Conservation (phyloP, 2,797 vertebrate species). For the Peromyscus nudipes region DNA sequence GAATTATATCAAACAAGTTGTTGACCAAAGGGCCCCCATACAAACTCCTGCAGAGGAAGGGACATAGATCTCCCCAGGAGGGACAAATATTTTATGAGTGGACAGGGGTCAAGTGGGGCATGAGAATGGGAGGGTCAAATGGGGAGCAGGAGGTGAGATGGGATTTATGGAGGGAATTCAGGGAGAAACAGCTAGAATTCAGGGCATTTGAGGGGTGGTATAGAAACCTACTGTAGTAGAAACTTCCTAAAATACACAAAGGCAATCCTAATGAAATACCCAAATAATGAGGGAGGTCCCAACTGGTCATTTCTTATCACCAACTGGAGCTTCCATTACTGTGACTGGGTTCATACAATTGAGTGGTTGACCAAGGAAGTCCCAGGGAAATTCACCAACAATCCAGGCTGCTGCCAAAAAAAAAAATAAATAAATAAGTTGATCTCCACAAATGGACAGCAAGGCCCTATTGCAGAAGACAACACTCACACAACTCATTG, state of each 20-base stretch:
- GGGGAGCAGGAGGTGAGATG: neutral
- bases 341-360: neutral
- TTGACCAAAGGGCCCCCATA: neutral
- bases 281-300: neutral
- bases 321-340: neutral
- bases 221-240: neutral
- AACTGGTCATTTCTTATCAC: neutral
- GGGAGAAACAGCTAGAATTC: neutral
- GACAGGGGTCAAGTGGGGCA: neutral
- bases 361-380: neutral
- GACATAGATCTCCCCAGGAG: neutral
- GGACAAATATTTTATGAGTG: neutral
- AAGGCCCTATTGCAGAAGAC: neutral
- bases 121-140: neutral
- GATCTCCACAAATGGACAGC: neutral
- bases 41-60: neutral
- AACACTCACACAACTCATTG: neutral
- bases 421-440: too few relatives aligned
- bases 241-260: neutral
- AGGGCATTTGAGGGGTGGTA: neutral
- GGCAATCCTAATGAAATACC: neutral
- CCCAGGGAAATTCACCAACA: neutral
- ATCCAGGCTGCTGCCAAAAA: neutral
- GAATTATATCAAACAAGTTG: neutral
- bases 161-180: neutral